Conservation (phyloP, 2,888 invertebrate species). For the Drosophila sordidula region DNA sequence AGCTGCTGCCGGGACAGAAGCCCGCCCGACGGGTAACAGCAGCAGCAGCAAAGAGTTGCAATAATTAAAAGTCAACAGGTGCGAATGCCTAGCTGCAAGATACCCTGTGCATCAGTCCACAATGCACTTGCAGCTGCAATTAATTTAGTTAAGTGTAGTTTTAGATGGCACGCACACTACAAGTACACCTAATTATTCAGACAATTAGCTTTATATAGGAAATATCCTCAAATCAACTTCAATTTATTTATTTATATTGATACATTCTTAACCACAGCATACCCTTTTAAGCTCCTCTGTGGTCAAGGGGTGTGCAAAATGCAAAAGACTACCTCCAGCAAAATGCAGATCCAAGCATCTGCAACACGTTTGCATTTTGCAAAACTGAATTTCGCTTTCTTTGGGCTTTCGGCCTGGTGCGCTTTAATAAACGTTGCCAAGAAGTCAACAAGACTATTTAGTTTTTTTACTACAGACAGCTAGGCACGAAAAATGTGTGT, state of each 20-base stretch:
- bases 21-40: constrained; percentile 35
- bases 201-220: no score
- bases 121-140: no score
- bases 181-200: no score
- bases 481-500: constrained; percentile 29
- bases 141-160: no score
- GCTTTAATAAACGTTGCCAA: constrained; percentile 47
- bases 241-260: accelerated
- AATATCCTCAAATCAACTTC: neutral
- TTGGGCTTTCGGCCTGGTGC: constrained; percentile 12
- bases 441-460: constrained; percentile 45
- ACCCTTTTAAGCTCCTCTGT: neutral
- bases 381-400: constrained; percentile 47
- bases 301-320: neutral
- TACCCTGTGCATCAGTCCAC: no score
- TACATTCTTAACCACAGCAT: neutral
- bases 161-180: no score
- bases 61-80: constrained; percentile 11
- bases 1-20: constrained; percentile 34
- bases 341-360: constrained; percentile 12
- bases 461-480: constrained; percentile 28
- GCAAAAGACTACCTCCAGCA: constrained; percentile 19
- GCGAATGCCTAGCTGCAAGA: neutral
- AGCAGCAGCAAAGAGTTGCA: constrained; percentile 11
- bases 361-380: constrained; percentile 22